Evolutionary conservation across 2,113 vertebrate species (phyloP).

Genomic region (Hemiscyllium ocellatum): DNA sequence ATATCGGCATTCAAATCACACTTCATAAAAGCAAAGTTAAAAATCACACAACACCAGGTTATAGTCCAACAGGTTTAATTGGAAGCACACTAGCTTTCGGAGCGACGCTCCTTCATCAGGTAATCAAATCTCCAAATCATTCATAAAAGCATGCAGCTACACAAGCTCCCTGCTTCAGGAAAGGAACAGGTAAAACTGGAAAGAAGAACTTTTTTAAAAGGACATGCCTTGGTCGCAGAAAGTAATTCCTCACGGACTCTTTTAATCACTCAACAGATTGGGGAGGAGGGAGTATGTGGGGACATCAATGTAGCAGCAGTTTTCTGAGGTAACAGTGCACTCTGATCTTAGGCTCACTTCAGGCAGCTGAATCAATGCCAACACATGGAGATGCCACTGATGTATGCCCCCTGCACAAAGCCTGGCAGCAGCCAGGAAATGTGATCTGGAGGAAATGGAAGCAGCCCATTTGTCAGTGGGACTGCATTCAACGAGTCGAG

Average conservation of each 20-base stretch:
- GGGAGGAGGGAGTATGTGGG: neutral
- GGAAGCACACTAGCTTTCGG: too few species aligned
- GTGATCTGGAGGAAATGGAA: constrained; percentile 17
- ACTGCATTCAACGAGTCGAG: neutral
- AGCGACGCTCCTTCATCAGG: too few species aligned
- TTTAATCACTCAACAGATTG: neutral
- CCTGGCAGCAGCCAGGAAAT: neutral
- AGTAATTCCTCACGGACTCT: neutral
- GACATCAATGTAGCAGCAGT: neutral
- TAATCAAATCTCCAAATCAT: too few species aligned
- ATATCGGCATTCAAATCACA: neutral
- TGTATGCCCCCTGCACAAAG: neutral
- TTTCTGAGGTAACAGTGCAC: neutral
- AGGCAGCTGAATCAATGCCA: neutral
- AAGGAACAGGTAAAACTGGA: neutral
- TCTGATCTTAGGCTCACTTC: neutral
- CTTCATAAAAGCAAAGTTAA: neutral
- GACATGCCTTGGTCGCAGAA: neutral
- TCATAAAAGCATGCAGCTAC: neutral
- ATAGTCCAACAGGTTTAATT: too few species aligned
- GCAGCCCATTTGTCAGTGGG: neutral
- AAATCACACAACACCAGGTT: too few species aligned
- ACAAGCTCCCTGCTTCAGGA: neutral
- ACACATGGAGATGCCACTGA: neutral
- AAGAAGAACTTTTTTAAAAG: neutral